These are phyloP conservation scores for Dysidea cf. avara DNA, from an alignment of 37 sponge, comb jelly and placozoan genomes.

Conservation along the genomic window DNA sequence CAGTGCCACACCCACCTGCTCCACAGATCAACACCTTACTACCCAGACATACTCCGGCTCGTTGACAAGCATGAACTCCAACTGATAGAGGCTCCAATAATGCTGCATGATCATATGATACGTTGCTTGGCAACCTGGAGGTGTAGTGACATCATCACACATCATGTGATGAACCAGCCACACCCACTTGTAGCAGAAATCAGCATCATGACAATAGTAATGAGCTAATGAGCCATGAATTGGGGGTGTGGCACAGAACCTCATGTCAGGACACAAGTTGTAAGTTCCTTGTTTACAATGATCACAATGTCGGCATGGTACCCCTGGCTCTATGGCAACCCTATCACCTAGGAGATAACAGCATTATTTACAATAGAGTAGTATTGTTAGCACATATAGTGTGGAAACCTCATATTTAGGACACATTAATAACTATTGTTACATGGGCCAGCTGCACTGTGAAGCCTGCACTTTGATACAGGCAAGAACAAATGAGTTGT, in stretches of 20 bases:
- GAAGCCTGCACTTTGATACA: too few species aligned
- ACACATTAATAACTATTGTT: too few species aligned
- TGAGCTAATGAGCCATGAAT: slow-evolving; percentile 80
- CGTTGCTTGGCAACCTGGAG: slow-evolving; percentile 85
- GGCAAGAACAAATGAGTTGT: too few species aligned
- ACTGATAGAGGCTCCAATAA: slow-evolving; percentile 95
- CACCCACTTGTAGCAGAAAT: slow-evolving; percentile 90
- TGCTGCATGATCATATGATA: slow-evolving; percentile 92
- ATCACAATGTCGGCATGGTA: slow-evolving; percentile 82
- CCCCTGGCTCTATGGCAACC: slow-evolving; percentile 96
- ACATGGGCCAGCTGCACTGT: too few species aligned
- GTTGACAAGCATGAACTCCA: slow-evolving; percentile 93
- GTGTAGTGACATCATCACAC: neutral
- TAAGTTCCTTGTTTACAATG: slow-evolving; percentile 86
- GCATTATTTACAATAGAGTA: too few species aligned
- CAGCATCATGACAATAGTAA: slow-evolving; percentile 90
- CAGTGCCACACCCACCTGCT: slow-evolving; percentile 54
- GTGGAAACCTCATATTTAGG: too few species aligned
- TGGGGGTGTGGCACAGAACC: slow-evolving; percentile 97
- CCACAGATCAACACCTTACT: slow-evolving; percentile 91
- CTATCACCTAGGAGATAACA: slow-evolving; percentile 80
- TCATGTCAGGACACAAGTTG: slow-evolving; percentile 94
- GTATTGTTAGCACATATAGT: too few species aligned
- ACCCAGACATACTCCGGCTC: slow-evolving; percentile 83
- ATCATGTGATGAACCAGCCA: neutral